These are phyloP conservation scores for Sceloporus tristichus DNA, from an alignment of 2,113 vertebrate species.

Conservation along the genomic window DNA sequence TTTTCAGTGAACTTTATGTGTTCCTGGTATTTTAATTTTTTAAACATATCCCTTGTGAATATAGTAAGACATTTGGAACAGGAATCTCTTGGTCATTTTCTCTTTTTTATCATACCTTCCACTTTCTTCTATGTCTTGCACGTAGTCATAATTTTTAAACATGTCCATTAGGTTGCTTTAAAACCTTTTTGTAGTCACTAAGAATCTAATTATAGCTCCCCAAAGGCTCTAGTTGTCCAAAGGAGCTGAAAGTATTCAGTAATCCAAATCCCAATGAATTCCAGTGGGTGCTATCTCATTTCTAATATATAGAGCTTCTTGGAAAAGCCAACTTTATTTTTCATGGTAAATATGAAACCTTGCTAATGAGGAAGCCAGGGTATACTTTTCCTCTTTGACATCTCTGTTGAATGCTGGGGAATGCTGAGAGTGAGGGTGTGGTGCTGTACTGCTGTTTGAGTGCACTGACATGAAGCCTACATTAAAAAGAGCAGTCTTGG, in stretches of 20 bases:
- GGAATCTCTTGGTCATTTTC: neutral
- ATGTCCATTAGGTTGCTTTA: conserved; percentile 21
- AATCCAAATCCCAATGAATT: conserved; percentile 22
- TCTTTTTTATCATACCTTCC: neutral
- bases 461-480: neutral
- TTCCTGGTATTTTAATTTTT: neutral
- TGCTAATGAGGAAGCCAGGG: neutral
- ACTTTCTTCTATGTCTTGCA: neutral
- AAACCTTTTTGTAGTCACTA: conserved; percentile 31
- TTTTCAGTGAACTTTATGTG: neutral
- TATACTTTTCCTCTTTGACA: neutral
- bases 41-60: neutral
- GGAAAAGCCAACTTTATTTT: neutral
- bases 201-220: conserved; percentile 32
- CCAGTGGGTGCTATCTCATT: conserved; percentile 22
- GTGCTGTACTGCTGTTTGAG: neutral
- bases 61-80: neutral
- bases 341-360: neutral
- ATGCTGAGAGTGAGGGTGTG: neutral
- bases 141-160: conserved; percentile 18
- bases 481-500: no score
- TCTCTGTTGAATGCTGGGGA: neutral
- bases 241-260: neutral
- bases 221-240: neutral
- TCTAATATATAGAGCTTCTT: neutral